phyloP scores from a whole-genome alignment of 2,113 vertebrate species.

The Cyprinodon tularosa region DNA sequence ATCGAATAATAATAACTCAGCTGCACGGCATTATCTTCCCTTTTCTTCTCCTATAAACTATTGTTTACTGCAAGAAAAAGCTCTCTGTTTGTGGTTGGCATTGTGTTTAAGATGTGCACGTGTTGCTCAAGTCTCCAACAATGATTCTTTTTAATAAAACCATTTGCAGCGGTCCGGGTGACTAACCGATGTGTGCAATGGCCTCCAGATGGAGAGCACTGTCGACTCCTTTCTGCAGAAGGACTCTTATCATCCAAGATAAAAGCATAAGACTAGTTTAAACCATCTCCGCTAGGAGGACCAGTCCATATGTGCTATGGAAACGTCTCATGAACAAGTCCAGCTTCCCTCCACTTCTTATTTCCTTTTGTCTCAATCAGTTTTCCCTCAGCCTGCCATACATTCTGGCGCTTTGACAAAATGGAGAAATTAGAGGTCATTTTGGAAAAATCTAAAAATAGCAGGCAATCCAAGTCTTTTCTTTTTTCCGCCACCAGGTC shows the following conservation, averaged over 20 bases:
- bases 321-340: constrained; percentile 38
- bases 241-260: constrained; percentile 57
- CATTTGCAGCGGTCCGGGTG: constrained; percentile 7
- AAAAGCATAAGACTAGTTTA: constrained; percentile 61
- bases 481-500: constrained; percentile 52
- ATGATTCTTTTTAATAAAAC: constrained; percentile 25
- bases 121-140: constrained; percentile 4
- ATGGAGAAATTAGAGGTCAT: constrained; percentile 73
- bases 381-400: neutral
- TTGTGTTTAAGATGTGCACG: constrained; percentile 21
- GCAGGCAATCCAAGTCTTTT: constrained; percentile 60
- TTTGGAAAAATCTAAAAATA: constrained; percentile 67
- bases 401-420: constrained; percentile 53
- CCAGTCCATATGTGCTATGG: constrained; percentile 56
- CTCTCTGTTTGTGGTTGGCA: neutral
- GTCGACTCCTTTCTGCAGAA: constrained; percentile 46
- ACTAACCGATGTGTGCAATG: constrained; percentile 44
- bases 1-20: constrained; percentile 35
- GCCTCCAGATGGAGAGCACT: constrained; percentile 50
- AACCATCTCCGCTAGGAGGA: constrained; percentile 56
- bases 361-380: constrained; percentile 15
- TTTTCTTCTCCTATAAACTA: neutral
- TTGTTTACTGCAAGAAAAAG: constrained; percentile 23
- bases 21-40: constrained; percentile 6
- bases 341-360: constrained; percentile 1